Base-by-base conservation (phyloP, 2,797 vertebrate genomes). In the Sebastes umbrosus region DNA sequence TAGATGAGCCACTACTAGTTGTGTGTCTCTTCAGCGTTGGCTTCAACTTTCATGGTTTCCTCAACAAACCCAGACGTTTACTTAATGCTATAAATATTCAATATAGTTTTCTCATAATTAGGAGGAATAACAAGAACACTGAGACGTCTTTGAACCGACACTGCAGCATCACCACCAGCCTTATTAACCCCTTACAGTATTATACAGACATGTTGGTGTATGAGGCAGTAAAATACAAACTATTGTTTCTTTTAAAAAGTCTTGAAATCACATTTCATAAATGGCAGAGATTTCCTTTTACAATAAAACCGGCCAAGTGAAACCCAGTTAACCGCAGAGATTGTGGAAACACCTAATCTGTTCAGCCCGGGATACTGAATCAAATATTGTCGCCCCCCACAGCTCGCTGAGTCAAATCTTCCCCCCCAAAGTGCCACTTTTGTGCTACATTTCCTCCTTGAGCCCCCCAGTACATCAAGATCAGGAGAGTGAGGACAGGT, bases 381-480 rank as follows among this genome's bases (percentile, higher is more conserved):
- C 84, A 78, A 73, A 59, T 58, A 71, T 62, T 77, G 59, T 66
- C 77, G 24, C 69, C 39, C 13, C 77, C 24, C 27, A 6, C 69
- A 65, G 69, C 72, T 84, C 75, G 54, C 31, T 16, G 62, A 88
- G 43, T 83, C 74, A 66, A 25, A 73, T 63, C 73, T 32, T 16
- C 36, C 8, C 20, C 13, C 43, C 71, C 25, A 32, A 29, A 86
- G 82, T 75, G 82, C 13, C 66, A 27, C 67, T 78, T 73, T 60
- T 73, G 50, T 75, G 75, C n/a, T 75, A 71, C 82, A 82, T 87
- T 84, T 89, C 69, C 83, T 81, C 43, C 75, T 64, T 16, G 43
- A 77, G 63, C 39, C 39, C 29, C 3, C 4, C 73, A 32, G 77
- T 75, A 63, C 82, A 87, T 87, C 82, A 68, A 63, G 85, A 73